Percentiles rank a stretch among this genome's conserved stretches.
phyloP scores from a whole-genome alignment of 2,797 vertebrate genomes.

The Cyprinella venusta region DNA sequence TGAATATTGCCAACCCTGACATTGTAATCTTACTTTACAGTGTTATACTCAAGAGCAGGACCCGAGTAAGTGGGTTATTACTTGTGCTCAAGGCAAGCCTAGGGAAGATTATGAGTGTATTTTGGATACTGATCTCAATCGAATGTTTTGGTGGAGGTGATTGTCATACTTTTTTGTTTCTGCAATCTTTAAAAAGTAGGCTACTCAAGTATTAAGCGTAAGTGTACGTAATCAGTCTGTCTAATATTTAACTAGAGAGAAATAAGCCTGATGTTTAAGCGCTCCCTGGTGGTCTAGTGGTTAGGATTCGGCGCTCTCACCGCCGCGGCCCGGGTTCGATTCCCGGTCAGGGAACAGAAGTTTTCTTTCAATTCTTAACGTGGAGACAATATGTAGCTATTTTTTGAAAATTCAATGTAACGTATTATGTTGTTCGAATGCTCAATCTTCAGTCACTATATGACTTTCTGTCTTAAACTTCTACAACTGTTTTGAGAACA shows the following conservation, averaged over 20 bases:
- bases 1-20: not conserved
- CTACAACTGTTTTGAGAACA: too few species aligned
- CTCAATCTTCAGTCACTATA: too few species aligned
- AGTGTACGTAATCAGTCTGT: too few species aligned
- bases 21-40: not conserved
- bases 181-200: not conserved
- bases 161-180: not conserved
- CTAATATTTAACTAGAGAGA: too few species aligned
- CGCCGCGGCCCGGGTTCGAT: slow-evolving; percentile 75
- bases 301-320: slow-evolving; percentile 80
- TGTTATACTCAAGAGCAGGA: not conserved
- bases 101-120: not conserved
- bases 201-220: too few species aligned
- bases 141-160: not conserved
- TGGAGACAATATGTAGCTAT: accelerated
- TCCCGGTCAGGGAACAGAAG: slow-evolving; percentile 74
- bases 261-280: too few species aligned
- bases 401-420: not conserved
- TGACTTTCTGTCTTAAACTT: not conserved
- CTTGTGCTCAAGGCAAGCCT: too few species aligned
- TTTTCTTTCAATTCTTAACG: not conserved
- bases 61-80: not conserved
- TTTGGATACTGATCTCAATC: not conserved
- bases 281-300: slow-evolving; percentile 82
- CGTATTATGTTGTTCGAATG: accelerated